Evolutionary conservation across 2,888 invertebrate species (phyloP).

Genomic region (Volucella inanis): DNA sequence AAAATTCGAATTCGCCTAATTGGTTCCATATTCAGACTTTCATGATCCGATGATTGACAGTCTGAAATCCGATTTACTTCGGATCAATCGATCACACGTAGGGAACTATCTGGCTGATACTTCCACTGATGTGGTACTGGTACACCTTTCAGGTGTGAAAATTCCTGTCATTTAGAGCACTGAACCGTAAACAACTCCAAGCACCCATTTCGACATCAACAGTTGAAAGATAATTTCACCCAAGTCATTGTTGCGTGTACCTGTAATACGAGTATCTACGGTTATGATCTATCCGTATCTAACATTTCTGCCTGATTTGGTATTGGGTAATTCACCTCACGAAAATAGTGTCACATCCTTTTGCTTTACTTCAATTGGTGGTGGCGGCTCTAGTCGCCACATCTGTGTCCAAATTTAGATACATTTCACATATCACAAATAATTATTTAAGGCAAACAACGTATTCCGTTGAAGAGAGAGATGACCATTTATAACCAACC

Average conservation of each 20-base stretch:
- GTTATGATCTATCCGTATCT: conserved; percentile 6
- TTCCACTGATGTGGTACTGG: conserved; percentile 1
- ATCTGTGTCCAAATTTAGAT: conserved; percentile 33
- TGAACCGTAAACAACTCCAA: conserved; percentile 40
- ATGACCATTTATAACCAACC: conserved; percentile 38
- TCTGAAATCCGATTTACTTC: conserved; percentile 53
- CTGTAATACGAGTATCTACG: conserved; percentile 7
- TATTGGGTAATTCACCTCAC: conserved; percentile 6
- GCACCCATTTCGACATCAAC: conserved; percentile 2
- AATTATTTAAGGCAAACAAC: conserved; percentile 68
- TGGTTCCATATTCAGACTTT: conserved; percentile 31
- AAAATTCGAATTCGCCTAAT: conserved; percentile 59
- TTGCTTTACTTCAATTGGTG: conserved; percentile 21
- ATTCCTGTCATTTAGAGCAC: conserved; percentile 54
- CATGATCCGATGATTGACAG: conserved; percentile 44
- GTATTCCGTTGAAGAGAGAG: conserved; percentile 44
- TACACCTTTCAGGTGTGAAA: conserved; percentile 45
- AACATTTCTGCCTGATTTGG: conserved; percentile 7
- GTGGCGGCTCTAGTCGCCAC: conserved; percentile 8
- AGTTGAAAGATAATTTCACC: conserved; percentile 3
- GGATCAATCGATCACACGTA: conserved; percentile 34
- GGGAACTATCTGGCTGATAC: background rate
- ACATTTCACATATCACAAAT: conserved; percentile 42
- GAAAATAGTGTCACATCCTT: conserved; percentile 56
- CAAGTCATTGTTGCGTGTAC: background rate